A percentile compares a stretch with the other conserved stretches of the same genome.
Conservation (phyloP, 2,888 invertebrate species). For the Latheticus oryzae region DNA sequence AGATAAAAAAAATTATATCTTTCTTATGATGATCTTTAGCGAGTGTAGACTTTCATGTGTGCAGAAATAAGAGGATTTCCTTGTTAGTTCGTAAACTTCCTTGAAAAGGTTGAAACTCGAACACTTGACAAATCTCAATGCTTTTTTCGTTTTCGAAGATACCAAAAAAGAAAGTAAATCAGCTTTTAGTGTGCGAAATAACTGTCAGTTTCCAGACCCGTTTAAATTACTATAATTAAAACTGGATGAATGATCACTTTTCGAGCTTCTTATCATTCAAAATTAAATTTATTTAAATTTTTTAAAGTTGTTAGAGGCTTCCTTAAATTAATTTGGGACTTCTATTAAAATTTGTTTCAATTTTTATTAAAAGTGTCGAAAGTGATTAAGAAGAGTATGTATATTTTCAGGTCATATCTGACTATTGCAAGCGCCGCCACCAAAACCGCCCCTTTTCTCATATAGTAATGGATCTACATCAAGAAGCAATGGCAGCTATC, state of each 20-base stretch:
- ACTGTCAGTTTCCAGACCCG: too few species aligned
- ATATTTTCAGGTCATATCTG: slow-evolving; percentile 74
- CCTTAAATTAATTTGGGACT: too few species aligned
- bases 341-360: too few species aligned
- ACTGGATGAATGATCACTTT: too few species aligned
- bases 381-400: too few species aligned
- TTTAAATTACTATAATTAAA: too few species aligned
- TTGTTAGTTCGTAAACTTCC: slow-evolving; percentile 36
- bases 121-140: slow-evolving; percentile 13
- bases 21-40: slow-evolving; percentile 6
- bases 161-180: too few species aligned
- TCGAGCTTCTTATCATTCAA: too few species aligned
- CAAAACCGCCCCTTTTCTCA: slow-evolving; percentile 72
- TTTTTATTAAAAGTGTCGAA: too few species aligned
- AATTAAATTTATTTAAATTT: too few species aligned
- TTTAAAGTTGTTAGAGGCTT: too few species aligned
- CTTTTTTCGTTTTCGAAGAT: slow-evolving; percentile 2
- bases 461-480: slow-evolving; percentile 72
- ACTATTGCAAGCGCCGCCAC: slow-evolving; percentile 69
- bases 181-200: too few species aligned
- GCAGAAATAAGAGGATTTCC: slow-evolving; percentile 40
- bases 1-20: slow-evolving; percentile 2
- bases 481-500: slow-evolving; percentile 66
- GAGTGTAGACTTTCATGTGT: slow-evolving; percentile 15
- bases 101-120: slow-evolving; percentile 24